Conservation (phyloP, 2,888 invertebrate genomes). For the Polymixis flavicincta region DNA sequence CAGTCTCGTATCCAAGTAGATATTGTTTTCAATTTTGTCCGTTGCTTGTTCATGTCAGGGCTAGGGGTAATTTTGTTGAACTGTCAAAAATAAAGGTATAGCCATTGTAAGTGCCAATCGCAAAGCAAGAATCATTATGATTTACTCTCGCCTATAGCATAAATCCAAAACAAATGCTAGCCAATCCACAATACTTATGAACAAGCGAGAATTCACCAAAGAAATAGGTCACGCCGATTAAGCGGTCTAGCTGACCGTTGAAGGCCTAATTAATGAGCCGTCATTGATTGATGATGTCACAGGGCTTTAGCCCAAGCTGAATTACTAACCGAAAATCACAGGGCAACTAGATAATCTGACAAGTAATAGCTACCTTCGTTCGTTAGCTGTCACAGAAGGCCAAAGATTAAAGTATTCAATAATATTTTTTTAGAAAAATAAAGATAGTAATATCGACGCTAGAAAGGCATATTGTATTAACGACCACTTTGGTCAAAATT, state of each 20-base stretch:
- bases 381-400: conserved; percentile 27
- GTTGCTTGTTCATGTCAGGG: too few species aligned
- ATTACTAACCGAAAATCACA: conserved; percentile 54
- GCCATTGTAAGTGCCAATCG: not conserved
- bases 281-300: conserved; percentile 57
- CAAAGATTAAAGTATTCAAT: conserved; percentile 14
- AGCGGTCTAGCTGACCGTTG: conserved; percentile 28
- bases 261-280: conserved; percentile 58
- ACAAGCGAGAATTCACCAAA: conserved; percentile 32
- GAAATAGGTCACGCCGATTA: conserved; percentile 50
- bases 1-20: too few species aligned
- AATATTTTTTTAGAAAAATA: conserved; percentile 48
- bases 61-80: not conserved
- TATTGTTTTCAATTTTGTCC: too few species aligned
- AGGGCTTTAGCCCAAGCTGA: conserved; percentile 39
- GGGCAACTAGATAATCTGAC: conserved; percentile 44
- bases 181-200: conserved; percentile 29
- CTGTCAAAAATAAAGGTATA: too few species aligned
- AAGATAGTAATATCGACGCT: too few species aligned
- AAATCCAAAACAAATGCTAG: not conserved
- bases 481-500: too few species aligned
- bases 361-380: conserved; percentile 33
- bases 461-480: too few species aligned
- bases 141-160: not conserved
- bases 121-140: not conserved